Base-by-base conservation (phyloP, 2,888 invertebrate genomes). In the Brachypalpus laphriformis region DNA sequence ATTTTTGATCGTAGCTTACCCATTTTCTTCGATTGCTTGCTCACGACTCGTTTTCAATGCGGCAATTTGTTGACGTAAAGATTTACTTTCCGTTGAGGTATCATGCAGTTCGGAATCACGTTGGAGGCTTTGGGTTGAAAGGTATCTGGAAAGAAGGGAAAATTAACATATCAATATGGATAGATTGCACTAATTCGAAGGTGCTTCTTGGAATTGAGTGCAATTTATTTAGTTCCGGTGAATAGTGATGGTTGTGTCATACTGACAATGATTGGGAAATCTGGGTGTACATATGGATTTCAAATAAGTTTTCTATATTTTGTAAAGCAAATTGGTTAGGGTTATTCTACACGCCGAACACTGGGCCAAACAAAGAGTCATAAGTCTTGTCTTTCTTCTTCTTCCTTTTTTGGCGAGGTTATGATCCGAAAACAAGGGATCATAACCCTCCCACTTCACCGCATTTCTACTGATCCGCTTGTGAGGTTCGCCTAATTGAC, bases 21-120 rank as follows among this genome's bases (percentile, higher is more conserved):
- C 88, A 88, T 92, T 91, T 89, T 92, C 92, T 83, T 89, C 88
- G 77, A 91, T 89, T 82, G 90, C 90, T 87, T 91, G 89, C 87
- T 92, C 92, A 80, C 91, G 90, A 82, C 90, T 90, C 31, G 88
- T 83, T 88, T 91, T 91, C 34, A 92, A 88, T 71, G 90, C 90
- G 66, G 88, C 88, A 57, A 91, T 88, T 88, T 92, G 91, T 71
- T 91, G 90, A 51, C 90, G 90, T 57, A 91, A 88, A 77, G 89
- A 89, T 89, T 91, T 91, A 86, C 89, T 90, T 89, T 92, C 92
- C 34, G 89, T 89, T 34, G 90, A 90, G 22, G 89, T 90, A 86
- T 91, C 91, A 68, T 89, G 89, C 25, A 92, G 87, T 88, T 91
- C 90, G 70, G 89, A 88, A 87, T 91, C 90, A 76, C 89, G 89